Evolutionary conservation across 2,797 vertebrate species (phyloP).

Genomic region (Xenops minutus): DNA sequence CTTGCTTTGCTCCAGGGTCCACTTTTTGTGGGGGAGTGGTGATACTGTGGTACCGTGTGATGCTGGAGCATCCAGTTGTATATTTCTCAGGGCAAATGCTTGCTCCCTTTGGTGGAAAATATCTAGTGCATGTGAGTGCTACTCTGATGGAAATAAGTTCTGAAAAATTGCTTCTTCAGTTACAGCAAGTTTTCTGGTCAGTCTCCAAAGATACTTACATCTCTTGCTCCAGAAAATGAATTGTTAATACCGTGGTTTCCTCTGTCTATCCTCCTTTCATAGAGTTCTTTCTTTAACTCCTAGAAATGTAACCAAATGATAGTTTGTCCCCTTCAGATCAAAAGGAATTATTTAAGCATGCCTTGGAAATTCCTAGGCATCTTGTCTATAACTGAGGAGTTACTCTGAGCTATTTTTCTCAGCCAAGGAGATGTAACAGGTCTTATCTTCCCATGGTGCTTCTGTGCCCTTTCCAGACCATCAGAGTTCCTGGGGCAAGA

Average conservation of each 20-base stretch:
- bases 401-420: not conserved
- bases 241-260: not conserved
- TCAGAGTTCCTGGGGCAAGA: not conserved
- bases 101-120: not conserved
- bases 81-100: not conserved
- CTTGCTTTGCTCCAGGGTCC: not conserved
- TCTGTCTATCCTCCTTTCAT: not conserved
- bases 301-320: not conserved
- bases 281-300: not conserved
- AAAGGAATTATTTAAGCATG: not conserved
- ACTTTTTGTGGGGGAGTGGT: not conserved
- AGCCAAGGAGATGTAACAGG: not conserved
- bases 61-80: not conserved
- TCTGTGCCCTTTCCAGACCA: conserved; percentile 2
- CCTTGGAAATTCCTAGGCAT: not conserved
- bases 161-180: not conserved
- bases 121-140: not conserved
- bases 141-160: not conserved
- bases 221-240: not conserved
- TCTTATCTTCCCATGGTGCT: not conserved
- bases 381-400: not conserved
- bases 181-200: not conserved
- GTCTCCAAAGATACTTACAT: not conserved
- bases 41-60: not conserved
- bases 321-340: not conserved